Conservation (phyloP, 1,140 invertebrate genomes). For the Caenorhabditis tropicalis region DNA sequence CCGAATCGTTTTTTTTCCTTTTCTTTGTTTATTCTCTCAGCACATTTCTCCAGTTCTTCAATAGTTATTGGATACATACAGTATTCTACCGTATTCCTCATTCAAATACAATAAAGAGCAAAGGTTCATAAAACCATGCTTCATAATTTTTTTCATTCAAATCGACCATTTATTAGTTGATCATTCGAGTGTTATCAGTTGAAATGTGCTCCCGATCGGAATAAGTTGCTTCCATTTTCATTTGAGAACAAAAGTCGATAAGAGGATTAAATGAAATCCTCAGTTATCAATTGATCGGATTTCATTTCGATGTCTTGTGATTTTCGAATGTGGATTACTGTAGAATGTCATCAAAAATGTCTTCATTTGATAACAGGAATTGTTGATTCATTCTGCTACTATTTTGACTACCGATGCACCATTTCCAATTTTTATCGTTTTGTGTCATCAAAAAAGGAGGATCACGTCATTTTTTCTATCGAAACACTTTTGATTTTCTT, state of each 20-base stretch:
- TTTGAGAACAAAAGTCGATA: not conserved
- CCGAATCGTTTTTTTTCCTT: not conserved
- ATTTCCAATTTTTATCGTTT: not conserved
- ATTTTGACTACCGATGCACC: not conserved
- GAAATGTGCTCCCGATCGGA: not conserved
- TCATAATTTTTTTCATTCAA: not conserved
- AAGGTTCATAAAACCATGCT: not conserved
- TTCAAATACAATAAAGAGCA: no score
- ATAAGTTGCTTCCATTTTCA: conserved; percentile 4
- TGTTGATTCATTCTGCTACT: conserved; percentile 15
- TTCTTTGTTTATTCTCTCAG: not conserved
- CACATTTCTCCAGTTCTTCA: no score
- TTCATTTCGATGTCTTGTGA: not conserved
- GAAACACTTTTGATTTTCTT: not conserved
- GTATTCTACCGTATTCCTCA: no score
- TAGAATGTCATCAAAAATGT: not conserved
- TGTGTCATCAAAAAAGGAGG: not conserved
- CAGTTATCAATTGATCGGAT: conserved; percentile 18
- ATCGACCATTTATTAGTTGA: conserved; percentile 6
- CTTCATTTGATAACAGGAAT: not conserved
- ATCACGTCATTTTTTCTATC: not conserved
- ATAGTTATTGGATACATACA: no score
- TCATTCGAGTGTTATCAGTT: not conserved
- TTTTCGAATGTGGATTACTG: not conserved
- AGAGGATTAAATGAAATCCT: not conserved